phyloP scores from a whole-genome alignment of 2,113 vertebrate genomes.

The Sylvia atricapilla region DNA sequence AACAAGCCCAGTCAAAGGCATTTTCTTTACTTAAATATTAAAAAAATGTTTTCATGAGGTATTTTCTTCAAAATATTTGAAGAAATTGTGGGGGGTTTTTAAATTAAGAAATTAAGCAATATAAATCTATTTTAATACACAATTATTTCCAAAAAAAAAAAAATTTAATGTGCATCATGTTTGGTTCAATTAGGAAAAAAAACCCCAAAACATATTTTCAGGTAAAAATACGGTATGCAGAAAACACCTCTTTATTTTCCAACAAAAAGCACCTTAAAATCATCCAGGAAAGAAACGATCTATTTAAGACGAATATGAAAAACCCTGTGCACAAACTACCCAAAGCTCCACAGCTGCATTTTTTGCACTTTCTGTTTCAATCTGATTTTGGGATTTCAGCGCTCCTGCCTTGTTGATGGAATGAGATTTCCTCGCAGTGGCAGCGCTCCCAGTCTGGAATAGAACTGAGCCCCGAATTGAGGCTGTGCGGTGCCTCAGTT shows the following conservation, averaged over 20 bases:
- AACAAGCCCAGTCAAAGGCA: neutral
- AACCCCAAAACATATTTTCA: neutral
- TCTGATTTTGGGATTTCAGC: neutral
- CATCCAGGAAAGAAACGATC: neutral
- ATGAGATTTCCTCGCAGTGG: neutral
- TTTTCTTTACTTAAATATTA: neutral
- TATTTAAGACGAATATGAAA: neutral
- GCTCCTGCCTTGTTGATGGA: neutral
- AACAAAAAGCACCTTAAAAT: constrained; percentile 12
- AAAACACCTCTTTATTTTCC: constrained; percentile 1
- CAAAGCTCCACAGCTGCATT: neutral
- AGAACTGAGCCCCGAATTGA: too few relatives aligned
- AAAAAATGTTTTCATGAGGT: neutral
- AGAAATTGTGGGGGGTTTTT: neutral
- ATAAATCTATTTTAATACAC: neutral
- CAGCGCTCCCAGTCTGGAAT: neutral
- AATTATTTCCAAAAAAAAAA: neutral
- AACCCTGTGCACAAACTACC: neutral
- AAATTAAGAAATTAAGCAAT: neutral
- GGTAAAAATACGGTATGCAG: neutral
- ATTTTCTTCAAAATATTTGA: neutral
- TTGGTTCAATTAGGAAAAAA: neutral
- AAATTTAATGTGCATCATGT: neutral
- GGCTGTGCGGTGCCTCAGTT: too few relatives aligned
- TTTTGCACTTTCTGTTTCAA: neutral